phyloP scores from a whole-genome alignment of 2,113 vertebrate species.

The Neotoma lepida region DNA sequence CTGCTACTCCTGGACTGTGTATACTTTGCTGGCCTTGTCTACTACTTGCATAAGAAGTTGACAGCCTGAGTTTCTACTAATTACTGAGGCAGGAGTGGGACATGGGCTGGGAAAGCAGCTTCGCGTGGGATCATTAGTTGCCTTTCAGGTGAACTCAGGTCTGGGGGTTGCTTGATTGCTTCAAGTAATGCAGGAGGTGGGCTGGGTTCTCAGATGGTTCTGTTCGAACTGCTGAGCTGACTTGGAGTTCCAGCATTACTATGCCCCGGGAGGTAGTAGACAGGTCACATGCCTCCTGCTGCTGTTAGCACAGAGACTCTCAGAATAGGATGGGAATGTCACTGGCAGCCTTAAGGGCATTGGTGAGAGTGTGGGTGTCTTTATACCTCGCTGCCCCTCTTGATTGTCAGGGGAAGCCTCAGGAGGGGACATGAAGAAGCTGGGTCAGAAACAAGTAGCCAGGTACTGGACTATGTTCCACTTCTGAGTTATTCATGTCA shows the following conservation, averaged over 20 bases:
- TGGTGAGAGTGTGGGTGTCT: not conserved
- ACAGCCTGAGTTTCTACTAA: constrained; percentile 13
- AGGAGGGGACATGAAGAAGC: not conserved
- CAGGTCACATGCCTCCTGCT: not conserved
- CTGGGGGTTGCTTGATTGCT: not conserved
- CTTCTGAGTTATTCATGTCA: not conserved
- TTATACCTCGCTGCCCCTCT: too few species aligned
- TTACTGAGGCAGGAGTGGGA: not conserved
- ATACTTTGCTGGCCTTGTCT: not conserved
- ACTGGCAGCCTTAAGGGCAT: not conserved
- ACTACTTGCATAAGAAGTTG: constrained; percentile 23
- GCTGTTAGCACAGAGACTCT: not conserved
- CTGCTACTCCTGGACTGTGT: not conserved
- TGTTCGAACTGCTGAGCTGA: not conserved
- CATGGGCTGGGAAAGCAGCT: not conserved
- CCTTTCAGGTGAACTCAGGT: not conserved
- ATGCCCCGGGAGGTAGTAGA: not conserved
- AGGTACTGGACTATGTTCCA: not conserved
- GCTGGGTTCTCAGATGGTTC: not conserved
- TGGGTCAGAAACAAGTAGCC: not conserved
- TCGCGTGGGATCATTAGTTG: not conserved
- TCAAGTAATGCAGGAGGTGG: not conserved
- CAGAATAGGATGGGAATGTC: not conserved
- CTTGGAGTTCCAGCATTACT: not conserved
- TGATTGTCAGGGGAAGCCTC: not conserved